A percentile compares a stretch with the other conserved stretches of the same genome.
phyloP scores from a whole-genome alignment of 2,113 vertebrate species.

The Falco punctatus region DNA sequence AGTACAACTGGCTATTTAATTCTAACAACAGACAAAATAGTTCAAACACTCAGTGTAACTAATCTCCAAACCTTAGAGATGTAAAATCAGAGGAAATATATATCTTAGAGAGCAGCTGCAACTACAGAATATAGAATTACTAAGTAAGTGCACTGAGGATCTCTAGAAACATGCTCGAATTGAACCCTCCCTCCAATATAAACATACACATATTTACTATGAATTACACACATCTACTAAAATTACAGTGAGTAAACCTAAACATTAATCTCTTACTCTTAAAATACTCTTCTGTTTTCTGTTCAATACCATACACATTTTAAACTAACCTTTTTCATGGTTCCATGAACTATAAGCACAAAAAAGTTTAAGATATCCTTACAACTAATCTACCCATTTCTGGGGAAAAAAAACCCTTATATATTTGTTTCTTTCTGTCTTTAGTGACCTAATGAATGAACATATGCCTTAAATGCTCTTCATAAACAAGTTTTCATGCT shows the following conservation, averaged over 20 bases:
- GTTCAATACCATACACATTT: neutral
- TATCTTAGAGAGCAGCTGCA: neutral
- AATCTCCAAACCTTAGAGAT: conserved; percentile 29
- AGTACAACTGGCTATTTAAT: conserved; percentile 37
- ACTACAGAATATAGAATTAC: neutral
- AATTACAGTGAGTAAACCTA: neutral
- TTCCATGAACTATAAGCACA: neutral
- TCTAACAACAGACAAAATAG: conserved; percentile 30
- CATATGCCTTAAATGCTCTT: neutral
- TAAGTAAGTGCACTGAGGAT: neutral
- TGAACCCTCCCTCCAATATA: neutral
- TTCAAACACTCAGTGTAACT: neutral
- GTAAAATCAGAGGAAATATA: conserved; percentile 8
- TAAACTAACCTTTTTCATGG: neutral
- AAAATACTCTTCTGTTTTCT: neutral
- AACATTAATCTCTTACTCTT: neutral
- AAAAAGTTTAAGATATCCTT: neutral
- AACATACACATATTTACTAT: neutral
- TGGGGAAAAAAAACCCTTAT: neutral
- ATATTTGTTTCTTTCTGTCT: neutral
- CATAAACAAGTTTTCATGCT: neutral
- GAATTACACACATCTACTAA: neutral
- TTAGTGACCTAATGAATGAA: neutral
- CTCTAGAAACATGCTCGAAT: neutral
- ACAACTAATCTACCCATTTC: neutral